Conservation (phyloP, 2,888 invertebrate genomes). For the Thecophora atra region DNA sequence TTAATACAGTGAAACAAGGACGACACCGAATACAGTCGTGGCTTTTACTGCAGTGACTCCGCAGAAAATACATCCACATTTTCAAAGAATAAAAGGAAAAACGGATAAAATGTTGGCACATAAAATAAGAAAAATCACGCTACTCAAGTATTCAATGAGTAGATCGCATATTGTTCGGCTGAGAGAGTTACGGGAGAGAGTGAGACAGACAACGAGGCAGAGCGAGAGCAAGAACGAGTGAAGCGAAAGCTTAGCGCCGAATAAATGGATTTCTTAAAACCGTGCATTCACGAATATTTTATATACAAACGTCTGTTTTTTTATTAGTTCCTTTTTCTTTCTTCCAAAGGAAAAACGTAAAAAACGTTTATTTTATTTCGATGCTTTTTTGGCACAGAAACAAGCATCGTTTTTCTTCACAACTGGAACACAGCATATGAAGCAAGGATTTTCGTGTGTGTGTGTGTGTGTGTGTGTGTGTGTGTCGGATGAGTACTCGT, state of each 20-base stretch:
- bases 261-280: not conserved
- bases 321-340: too few relatives aligned
- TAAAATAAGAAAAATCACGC: not conserved
- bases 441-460: not conserved
- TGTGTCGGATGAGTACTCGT: constrained; percentile 18
- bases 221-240: not conserved
- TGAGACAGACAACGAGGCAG: too few relatives aligned
- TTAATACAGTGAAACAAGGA: too few relatives aligned
- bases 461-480: constrained; percentile 10
- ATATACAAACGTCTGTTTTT: constrained; percentile 9
- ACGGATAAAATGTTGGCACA: too few relatives aligned
- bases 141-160: not conserved
- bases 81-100: too few relatives aligned
- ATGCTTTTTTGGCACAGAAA: not conserved
- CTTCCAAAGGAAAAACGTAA: too few relatives aligned
- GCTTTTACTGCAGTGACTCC: too few relatives aligned
- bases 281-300: constrained; percentile 19
- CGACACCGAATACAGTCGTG: too few relatives aligned
- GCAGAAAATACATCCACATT: too few relatives aligned
- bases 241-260: not conserved
- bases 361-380: too few relatives aligned
- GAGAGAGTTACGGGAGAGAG: too few relatives aligned
- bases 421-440: not conserved
- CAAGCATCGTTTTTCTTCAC: too few relatives aligned
- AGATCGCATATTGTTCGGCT: not conserved